Base-by-base conservation (phyloP, 2,888 invertebrate species). In the Cynaeus angustus region DNA sequence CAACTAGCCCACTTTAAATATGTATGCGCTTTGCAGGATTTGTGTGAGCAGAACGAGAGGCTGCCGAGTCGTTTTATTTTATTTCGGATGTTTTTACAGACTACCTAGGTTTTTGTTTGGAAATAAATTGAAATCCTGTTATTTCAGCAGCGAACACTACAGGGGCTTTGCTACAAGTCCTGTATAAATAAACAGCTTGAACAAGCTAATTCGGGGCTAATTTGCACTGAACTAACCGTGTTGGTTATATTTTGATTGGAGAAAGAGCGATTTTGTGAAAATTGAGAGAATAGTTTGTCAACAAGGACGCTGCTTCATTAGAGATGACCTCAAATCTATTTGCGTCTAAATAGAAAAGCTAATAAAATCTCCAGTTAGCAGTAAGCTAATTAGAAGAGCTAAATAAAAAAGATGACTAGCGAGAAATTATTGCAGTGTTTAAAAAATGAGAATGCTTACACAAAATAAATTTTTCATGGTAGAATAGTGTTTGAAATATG, bases 61-160 rank as follows among this genome's bases (percentile, higher is more conserved):
- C 61, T 14, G 48, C 50, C 48, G 41, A 7, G 13, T 13, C 41
- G 61, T 50, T 61, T 61, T 61, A 61, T 61, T 61, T 50, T 61
- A 61, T 61, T 61, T 50, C 30, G 30, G 38, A 61, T 61, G 50
- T 61, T 61, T 59, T 61, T 61, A 50, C 61, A 50, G 37, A 26
- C 37, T 26, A 64, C 53, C 64, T 16, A 52, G 41, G 64, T 65
- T 65, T 66, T 68, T 61, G 59, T 67, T 58, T 58, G 43, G 45
- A 43, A 59, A 73, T 72, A 74, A 75, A 75, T 74, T 74, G 71
- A 74, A 75, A 73, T 74, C 72, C 68, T 70, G 71, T 75, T 75
- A 74, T 74, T 75, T 70, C 71, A 66, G 71, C 72, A 67, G 68
- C 66, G 67, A 72, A 72, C 70, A 66, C 68, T 69, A 71, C 69